These are phyloP conservation scores for Hystrix brachyura DNA, from an alignment of 2,113 vertebrate species.

Conservation along the genomic window DNA sequence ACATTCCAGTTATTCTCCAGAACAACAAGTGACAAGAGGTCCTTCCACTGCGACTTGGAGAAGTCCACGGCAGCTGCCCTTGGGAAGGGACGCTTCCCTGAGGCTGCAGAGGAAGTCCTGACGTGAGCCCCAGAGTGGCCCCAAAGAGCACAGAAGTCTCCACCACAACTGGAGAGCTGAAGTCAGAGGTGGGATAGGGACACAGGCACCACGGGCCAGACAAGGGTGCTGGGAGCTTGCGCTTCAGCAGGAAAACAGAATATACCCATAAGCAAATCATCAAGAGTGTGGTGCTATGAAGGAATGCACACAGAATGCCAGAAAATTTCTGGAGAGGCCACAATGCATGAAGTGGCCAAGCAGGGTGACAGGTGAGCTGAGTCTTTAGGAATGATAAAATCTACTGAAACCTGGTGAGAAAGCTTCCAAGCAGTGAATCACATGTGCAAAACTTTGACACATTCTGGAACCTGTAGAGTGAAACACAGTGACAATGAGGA, in stretches of 20 bases:
- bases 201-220: background rate
- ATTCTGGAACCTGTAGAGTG: constrained; percentile 17
- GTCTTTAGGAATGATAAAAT: background rate
- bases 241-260: background rate
- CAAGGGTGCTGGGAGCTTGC: background rate
- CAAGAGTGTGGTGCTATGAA: background rate
- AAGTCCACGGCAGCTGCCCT: background rate
- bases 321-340: background rate
- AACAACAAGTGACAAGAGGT: background rate
- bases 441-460: background rate
- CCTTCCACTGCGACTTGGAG: background rate
- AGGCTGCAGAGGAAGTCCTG: background rate
- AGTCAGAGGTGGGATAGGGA: background rate
- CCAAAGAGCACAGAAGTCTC: background rate
- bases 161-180: background rate
- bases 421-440: background rate
- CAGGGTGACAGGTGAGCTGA: background rate
- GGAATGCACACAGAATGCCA: background rate
- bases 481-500: background rate
- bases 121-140: background rate
- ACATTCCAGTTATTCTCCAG: background rate
- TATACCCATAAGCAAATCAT: background rate
- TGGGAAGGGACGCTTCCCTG: background rate
- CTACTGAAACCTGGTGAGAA: background rate
- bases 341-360: background rate